These are phyloP conservation scores for Solenopsis fugax DNA, from an alignment of 1,140 invertebrate genomes.

Conservation along the genomic window DNA sequence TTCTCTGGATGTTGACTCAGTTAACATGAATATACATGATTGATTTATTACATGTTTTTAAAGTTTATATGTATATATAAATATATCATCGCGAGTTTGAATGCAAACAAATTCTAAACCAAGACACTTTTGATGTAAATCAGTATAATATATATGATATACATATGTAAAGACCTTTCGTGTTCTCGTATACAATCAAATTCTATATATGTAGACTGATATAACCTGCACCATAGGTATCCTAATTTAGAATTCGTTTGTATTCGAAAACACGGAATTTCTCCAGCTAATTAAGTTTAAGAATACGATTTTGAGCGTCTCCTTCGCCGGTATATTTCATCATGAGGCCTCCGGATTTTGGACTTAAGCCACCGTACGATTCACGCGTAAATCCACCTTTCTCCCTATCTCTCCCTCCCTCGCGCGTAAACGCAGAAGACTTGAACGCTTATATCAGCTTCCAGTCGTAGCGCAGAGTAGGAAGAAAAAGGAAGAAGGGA, in stretches of 20 bases:
- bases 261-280: not conserved
- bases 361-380: constrained; percentile 52
- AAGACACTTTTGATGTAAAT: no score
- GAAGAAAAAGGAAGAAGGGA: constrained; percentile 34
- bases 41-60: not conserved
- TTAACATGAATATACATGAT: constrained; percentile 2
- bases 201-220: not conserved
- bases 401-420: not conserved
- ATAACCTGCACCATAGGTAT: not conserved
- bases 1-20: not conserved
- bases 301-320: constrained; percentile 29
- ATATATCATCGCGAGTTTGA: no score
- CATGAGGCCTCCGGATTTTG: constrained; percentile 19
- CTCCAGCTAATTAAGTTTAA: constrained; percentile 39
- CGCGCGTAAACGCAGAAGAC: constrained; percentile 72
- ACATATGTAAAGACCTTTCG: no score
- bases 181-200: no score
- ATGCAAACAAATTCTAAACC: no score
- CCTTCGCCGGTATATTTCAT: constrained; percentile 37
- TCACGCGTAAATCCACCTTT: constrained; percentile 36
- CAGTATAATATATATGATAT: no score
- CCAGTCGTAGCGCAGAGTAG: constrained; percentile 16
- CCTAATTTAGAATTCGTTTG: constrained; percentile 28
- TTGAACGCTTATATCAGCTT: constrained; percentile 82
- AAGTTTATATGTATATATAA: not conserved